Evolutionary conservation across 92 coral and sea anemone species (phyloP), one percentile per base, ranked within the genome.

Genomic region (Plumapathes pennacea): DNA sequence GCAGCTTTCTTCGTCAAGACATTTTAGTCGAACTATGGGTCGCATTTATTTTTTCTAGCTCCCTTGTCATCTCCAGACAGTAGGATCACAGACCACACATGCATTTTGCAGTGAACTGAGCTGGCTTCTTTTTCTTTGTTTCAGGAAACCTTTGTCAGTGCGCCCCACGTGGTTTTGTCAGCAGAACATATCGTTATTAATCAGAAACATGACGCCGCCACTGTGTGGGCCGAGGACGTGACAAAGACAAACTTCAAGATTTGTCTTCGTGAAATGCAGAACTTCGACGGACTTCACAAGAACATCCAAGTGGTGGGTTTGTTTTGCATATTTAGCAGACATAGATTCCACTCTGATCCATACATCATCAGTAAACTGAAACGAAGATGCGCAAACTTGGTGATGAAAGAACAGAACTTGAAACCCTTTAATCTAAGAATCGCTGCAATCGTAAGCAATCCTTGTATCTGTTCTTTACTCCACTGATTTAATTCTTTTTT

Each of bases 171-270:
- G 12, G 43, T 82, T 15, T 71, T 62, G 7, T 75, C 84, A 33
- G 72, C 89, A 39, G 89, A 66, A 33, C 87, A 81, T 67, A 57
- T 44, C 9, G 62, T 60, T 13, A 38, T n/a, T 12, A 60, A 60
- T 19, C 38, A 64, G 25, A 65, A 71, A 32, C 81, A 71, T 22
- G 85, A 83, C 34, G 90, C 90, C 4, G 74, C 78, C 37, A 64
- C 82, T 18, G 54, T 85, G 8, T 85, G 94, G 94, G 65, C 72
- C 1, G 94, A 85, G 42, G 85, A 85, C 30, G 72, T 76, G 32
- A 54, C 30, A 13, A 21, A 27, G 6, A 31, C 10, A 5, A 64
- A 58, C 17, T 75, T 85, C 60, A 38, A 67, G 42, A 77, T 82
- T 11, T 85, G 94, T 45, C 24, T 74, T 14, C 46, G 94, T 10